Percentiles rank a stretch among this genome's conserved stretches.
Conservation (phyloP, 2,113 vertebrate species). For the Merops nubicus region DNA sequence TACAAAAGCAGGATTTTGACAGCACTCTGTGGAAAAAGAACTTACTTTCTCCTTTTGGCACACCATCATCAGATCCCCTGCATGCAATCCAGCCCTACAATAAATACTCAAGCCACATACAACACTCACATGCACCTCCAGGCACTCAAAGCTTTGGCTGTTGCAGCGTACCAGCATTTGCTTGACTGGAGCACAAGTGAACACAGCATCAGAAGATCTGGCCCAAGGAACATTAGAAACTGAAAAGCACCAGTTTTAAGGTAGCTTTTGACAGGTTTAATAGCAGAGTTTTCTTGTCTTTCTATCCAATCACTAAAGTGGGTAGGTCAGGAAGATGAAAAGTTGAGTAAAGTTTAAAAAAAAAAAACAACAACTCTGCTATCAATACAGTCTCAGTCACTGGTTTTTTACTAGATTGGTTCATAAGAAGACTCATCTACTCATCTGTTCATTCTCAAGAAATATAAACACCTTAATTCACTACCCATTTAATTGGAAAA, state of each 20-base stretch:
- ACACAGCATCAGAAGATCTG: neutral
- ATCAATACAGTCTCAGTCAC: neutral
- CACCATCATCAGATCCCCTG: neutral
- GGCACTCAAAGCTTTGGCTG: neutral
- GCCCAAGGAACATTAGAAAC: neutral
- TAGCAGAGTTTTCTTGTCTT: neutral
- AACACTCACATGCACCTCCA: accelerated
- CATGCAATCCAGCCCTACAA: neutral
- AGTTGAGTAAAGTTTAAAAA: neutral
- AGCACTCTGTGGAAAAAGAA: neutral
- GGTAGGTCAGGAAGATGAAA: neutral
- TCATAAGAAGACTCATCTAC: neutral
- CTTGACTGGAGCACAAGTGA: neutral
- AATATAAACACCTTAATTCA: slow-evolving; percentile 1
- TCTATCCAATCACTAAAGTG: neutral
- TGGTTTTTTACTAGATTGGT: neutral
- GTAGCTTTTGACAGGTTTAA: slow-evolving; percentile 52
- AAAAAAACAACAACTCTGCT: slow-evolving; percentile 13
- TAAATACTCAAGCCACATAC: neutral
- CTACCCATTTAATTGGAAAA: neutral
- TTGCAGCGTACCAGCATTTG: neutral
- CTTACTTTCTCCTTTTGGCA: slow-evolving; percentile 4
- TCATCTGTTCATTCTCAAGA: slow-evolving; percentile 1
- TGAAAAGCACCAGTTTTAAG: slow-evolving; percentile 46
- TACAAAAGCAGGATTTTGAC: slow-evolving; percentile 10